Conservation (phyloP, 2,797 vertebrate species). For the Neostethus bicornis region DNA sequence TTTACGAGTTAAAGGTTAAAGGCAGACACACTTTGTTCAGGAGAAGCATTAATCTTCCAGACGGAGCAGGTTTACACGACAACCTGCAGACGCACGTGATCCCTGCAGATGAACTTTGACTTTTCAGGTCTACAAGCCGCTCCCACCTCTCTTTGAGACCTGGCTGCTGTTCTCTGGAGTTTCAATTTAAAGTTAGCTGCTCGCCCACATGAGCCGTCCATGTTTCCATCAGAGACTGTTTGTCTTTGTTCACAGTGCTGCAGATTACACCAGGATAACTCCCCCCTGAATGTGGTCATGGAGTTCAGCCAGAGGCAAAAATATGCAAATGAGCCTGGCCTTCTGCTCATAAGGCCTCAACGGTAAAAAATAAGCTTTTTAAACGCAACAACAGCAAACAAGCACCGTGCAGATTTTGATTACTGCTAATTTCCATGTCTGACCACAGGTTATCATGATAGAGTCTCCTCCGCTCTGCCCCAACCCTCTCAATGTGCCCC, state of each 20-base stretch:
- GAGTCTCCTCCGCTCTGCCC: too few relatives aligned
- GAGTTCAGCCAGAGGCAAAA: conserved; percentile 27
- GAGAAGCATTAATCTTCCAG: too few relatives aligned
- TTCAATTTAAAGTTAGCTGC: conserved; percentile 14
- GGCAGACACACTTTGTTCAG: too few relatives aligned
- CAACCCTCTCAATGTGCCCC: too few relatives aligned
- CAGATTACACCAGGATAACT: conserved; percentile 37
- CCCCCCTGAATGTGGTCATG: background rate
- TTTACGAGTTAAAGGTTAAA: too few relatives aligned
- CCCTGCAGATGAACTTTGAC: background rate
- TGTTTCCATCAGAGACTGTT: conserved; percentile 22
- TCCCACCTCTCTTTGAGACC: conserved; percentile 4
- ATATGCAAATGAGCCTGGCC: conserved; percentile 46
- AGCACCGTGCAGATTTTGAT: too few relatives aligned
- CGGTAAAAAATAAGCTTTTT: too few relatives aligned
- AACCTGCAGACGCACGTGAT: background rate
- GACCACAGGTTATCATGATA: too few relatives aligned
- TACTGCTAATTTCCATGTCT: too few relatives aligned
- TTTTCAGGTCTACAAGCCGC: background rate
- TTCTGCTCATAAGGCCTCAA: background rate
- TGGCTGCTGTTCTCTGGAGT: background rate
- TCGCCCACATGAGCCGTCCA: conserved; percentile 24
- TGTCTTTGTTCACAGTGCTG: conserved; percentile 18
- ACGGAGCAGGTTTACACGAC: background rate
- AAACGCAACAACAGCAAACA: too few relatives aligned